Conservation (phyloP, 2,888 invertebrate genomes). For the Linnaemya vulpina region DNA sequence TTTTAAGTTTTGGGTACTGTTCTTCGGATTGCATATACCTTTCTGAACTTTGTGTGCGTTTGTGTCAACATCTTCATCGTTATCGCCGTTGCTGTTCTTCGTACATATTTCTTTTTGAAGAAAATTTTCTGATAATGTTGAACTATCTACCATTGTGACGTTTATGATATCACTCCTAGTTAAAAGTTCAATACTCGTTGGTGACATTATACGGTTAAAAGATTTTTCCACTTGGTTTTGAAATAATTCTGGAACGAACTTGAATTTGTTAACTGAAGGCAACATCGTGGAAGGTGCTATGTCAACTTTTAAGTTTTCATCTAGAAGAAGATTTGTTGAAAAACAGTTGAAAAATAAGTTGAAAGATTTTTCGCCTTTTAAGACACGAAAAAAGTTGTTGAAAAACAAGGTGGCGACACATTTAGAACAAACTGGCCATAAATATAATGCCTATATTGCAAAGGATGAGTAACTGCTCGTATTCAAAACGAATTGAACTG, state of each 20-base stretch:
- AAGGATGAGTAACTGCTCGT: too few species aligned
- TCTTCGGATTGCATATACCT: constrained; percentile 7
- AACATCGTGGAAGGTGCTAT: constrained; percentile 9
- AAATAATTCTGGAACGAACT: constrained; percentile 65
- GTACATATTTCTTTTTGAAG: constrained; percentile 34
- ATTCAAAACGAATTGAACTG: too few species aligned
- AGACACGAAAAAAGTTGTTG: not conserved
- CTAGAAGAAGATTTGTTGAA: constrained; percentile 15
- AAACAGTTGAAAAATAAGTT: not conserved
- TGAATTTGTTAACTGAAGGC: constrained; percentile 60
- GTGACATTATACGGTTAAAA: constrained; percentile 35
- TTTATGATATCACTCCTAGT: constrained; percentile 39
- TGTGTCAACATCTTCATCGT: constrained; percentile 74
- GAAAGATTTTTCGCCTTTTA: not conserved
- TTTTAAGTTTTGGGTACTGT: constrained; percentile 38
- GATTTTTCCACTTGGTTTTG: constrained; percentile 54
- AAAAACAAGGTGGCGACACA: not conserved
- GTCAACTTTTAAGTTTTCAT: not conserved
- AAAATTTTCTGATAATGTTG: constrained; percentile 55
- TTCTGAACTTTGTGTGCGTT: constrained; percentile 78
- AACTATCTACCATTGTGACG: constrained; percentile 39
- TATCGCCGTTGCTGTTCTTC: constrained; percentile 37
- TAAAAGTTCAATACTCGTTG: constrained; percentile 40
- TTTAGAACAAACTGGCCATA: too few species aligned
- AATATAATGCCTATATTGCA: too few species aligned